These are phyloP conservation scores for Smutsia gigantea DNA, from an alignment of 2,797 vertebrate genomes.

Conservation along the genomic window DNA sequence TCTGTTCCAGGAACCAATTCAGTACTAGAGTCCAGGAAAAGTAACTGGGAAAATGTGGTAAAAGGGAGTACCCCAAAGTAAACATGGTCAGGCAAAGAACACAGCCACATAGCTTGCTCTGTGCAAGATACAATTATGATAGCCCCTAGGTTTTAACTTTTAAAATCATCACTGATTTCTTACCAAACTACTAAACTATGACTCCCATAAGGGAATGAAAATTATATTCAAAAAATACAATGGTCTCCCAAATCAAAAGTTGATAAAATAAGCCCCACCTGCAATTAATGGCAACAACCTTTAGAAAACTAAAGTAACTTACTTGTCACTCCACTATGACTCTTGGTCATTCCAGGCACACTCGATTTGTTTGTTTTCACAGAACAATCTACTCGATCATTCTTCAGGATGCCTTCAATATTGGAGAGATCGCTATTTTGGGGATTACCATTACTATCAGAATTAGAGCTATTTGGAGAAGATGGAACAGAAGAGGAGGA, in stretches of 20 bases:
- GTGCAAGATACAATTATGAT: background rate
- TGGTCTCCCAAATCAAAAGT: background rate
- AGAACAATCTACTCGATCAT: conserved; percentile 83
- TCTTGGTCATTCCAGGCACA: conserved; percentile 87
- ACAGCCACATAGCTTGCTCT: background rate
- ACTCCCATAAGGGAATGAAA: conserved; percentile 51
- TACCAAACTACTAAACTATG: background rate
- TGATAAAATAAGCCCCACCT: background rate
- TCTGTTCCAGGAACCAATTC: conserved; percentile 1
- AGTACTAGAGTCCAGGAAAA: background rate
- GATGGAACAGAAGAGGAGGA: conserved; percentile 91
- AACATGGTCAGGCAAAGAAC: background rate
- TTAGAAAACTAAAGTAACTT: conserved; percentile 78
- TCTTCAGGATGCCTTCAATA: conserved; percentile 84
- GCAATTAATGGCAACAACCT: background rate
- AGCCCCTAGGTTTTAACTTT: background rate
- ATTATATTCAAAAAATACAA: background rate
- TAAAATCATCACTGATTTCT: background rate
- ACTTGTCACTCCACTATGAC: conserved; percentile 94
- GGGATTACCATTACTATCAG: conserved; percentile 84
- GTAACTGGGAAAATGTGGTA: background rate
- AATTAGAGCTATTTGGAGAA: conserved; percentile 90
- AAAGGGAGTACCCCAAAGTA: background rate
- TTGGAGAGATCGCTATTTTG: conserved; percentile 83
- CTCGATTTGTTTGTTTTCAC: conserved; percentile 84